These are phyloP conservation scores for Sula dactylatra DNA, from an alignment of 2,113 vertebrate genomes.

Conservation along the genomic window DNA sequence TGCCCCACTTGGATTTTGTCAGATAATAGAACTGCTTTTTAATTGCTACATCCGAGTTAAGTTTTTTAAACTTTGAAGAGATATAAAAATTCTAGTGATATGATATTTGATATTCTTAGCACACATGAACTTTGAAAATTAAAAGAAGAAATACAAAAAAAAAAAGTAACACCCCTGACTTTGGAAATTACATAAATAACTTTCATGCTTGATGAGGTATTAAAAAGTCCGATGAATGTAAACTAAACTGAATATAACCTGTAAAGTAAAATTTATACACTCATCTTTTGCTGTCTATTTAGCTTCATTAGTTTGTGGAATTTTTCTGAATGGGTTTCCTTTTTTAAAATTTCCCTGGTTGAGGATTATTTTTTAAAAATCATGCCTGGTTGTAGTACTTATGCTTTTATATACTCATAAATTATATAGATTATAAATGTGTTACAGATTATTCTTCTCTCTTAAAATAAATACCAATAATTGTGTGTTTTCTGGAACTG, in stretches of 20 bases:
- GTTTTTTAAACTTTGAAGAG: neutral
- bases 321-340: neutral
- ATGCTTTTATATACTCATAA: neutral
- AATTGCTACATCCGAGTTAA: neutral
- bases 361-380: neutral
- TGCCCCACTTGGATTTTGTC: neutral
- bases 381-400: neutral
- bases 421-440: neutral
- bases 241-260: neutral
- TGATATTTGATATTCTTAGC: neutral
- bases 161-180: neutral
- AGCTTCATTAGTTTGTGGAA: neutral
- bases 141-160: neutral
- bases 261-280: neutral
- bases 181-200: neutral
- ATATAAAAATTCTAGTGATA: neutral
- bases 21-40: neutral
- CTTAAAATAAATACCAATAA: neutral
- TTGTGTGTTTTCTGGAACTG: neutral
- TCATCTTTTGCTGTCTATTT: neutral
- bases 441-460: neutral
- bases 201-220: neutral
- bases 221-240: neutral
- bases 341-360: neutral
- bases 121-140: neutral